A percentile compares a stretch with the other conserved stretches of the same genome.
Conservation (phyloP, 2,113 vertebrate genomes). For the Pycnonotus jocosus region DNA sequence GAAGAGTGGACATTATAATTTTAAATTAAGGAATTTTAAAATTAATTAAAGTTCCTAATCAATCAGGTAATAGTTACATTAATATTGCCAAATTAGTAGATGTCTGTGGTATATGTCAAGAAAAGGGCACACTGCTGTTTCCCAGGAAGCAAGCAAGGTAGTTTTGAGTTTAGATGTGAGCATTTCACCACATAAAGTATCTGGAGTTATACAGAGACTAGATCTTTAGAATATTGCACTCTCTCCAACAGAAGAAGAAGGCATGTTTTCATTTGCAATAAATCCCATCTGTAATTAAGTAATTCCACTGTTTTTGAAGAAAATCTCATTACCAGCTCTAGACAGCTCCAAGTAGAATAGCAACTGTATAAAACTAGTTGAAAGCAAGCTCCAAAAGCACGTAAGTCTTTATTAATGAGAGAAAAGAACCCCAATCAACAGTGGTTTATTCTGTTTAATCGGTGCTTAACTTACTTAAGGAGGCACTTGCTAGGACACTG, state of each 20-base stretch:
- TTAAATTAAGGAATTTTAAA: neutral
- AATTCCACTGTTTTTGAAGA: neutral
- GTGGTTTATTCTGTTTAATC: neutral
- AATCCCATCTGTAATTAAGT: neutral
- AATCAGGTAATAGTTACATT: neutral
- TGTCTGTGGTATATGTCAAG: neutral
- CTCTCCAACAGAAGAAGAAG: neutral
- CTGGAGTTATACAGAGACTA: neutral
- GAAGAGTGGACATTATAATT: neutral
- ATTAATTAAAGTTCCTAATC: neutral
- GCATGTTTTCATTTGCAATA: neutral
- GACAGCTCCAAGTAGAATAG: neutral
- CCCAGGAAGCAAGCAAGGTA: neutral
- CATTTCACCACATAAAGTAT: neutral
- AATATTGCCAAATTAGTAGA: neutral
- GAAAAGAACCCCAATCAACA: accelerated
- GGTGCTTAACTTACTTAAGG: neutral
- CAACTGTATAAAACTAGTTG: neutral
- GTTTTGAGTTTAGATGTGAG: neutral
- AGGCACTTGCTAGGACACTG: neutral
- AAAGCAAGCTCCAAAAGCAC: neutral
- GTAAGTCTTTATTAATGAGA: neutral
- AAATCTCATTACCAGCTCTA: neutral
- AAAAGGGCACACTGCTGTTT: neutral
- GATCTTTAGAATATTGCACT: neutral